Conservation (phyloP, 2,888 invertebrate genomes). For the Lasioglossum vierecki region DNA sequence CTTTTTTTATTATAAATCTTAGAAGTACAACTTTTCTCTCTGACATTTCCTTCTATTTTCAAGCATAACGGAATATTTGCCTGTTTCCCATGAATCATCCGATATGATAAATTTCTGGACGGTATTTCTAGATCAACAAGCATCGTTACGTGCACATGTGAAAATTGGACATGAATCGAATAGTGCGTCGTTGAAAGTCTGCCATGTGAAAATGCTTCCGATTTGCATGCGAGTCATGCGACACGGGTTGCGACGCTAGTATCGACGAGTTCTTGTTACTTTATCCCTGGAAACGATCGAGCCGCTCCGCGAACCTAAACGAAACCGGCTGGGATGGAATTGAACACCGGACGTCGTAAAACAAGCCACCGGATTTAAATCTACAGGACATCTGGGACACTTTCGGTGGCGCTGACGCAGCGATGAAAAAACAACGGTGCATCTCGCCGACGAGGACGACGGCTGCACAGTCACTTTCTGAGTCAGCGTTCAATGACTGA, state of each 20-base stretch:
- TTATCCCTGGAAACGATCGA: slow-evolving; percentile 11
- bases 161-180: neutral
- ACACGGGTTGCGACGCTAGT: neutral
- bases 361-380: slow-evolving; percentile 46
- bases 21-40: too few species aligned
- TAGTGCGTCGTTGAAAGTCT: neutral
- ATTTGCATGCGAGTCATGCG: slow-evolving; percentile 9
- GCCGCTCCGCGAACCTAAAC: neutral
- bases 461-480: slow-evolving; percentile 30
- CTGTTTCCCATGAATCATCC: too few species aligned
- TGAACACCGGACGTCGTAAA: slow-evolving; percentile 55
- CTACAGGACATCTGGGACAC: slow-evolving; percentile 56
- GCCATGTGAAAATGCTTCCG: neutral
- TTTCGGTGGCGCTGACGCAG: slow-evolving; percentile 28
- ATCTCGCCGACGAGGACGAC: neutral
- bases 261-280: neutral
- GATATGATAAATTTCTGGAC: neutral
- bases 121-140: neutral
- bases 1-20: too few species aligned
- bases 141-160: neutral
- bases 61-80: too few species aligned
- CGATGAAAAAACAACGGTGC: slow-evolving; percentile 30
- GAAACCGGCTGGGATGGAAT: slow-evolving; percentile 15
- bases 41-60: too few species aligned
- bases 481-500: slow-evolving; percentile 42